Evolutionary conservation across 2,888 invertebrate genomes (phyloP).

Genomic region (Diplolepis rosae): DNA sequence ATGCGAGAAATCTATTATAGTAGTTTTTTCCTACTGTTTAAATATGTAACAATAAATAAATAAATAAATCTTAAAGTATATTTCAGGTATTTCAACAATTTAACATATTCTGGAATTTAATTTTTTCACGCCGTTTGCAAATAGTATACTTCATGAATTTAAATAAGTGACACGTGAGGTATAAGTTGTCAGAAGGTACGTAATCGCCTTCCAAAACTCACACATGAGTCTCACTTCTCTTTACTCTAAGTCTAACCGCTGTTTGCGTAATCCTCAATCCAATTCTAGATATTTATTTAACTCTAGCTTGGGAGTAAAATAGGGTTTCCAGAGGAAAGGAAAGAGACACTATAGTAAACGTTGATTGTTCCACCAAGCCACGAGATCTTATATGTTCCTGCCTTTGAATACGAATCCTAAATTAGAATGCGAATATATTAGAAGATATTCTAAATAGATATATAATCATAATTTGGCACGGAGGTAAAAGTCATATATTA

Average conservation of each 20-base stretch:
- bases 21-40: too few relatives aligned
- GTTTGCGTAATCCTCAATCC: constrained; percentile 28
- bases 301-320: neutral
- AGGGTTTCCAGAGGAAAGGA: neutral
- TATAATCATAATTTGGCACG: too few relatives aligned
- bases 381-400: neutral
- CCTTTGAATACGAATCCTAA: neutral
- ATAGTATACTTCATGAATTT: too few relatives aligned
- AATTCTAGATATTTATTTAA: constrained; percentile 22
- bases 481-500: too few relatives aligned
- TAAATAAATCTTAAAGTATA: too few relatives aligned
- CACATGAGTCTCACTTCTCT: constrained; percentile 14
- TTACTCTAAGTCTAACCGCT: constrained; percentile 29
- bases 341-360: neutral
- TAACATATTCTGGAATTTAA: too few relatives aligned
- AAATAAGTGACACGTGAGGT: too few relatives aligned
- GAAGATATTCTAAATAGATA: too few relatives aligned
- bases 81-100: too few relatives aligned
- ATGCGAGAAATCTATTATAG: too few relatives aligned
- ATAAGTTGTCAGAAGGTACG: constrained; percentile 6
- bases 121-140: too few relatives aligned
- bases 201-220: neutral
- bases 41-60: too few relatives aligned
- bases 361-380: constrained; percentile 11
- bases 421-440: neutral